A percentile compares a stretch with the other conserved stretches of the same genome.
These are phyloP conservation scores for Scaptomyza graminum DNA, from an alignment of 1,140 invertebrate genomes.

Conservation along the genomic window DNA sequence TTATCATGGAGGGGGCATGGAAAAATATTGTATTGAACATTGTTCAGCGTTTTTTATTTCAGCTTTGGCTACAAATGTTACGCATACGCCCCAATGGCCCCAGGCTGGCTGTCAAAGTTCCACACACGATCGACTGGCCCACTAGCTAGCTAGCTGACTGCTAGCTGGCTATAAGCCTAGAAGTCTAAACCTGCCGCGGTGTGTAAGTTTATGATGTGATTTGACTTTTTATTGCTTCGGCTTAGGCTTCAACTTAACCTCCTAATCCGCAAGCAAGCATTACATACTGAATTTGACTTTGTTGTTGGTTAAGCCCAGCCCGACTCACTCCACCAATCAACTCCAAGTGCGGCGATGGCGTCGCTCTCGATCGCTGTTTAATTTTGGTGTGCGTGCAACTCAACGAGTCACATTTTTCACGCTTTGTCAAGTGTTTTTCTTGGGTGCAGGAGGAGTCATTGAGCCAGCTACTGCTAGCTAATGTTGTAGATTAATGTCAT, in stretches of 20 bases:
- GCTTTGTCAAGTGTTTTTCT: slow-evolving; percentile 63
- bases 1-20: slow-evolving; percentile 60
- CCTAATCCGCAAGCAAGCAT: slow-evolving; percentile 49
- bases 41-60: slow-evolving; percentile 27
- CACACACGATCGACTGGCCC: slow-evolving; percentile 30
- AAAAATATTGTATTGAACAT: slow-evolving; percentile 54
- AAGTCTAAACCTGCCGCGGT: slow-evolving; percentile 42
- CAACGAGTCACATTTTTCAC: slow-evolving; percentile 62
- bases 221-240: slow-evolving; percentile 63
- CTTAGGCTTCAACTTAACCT: slow-evolving; percentile 63
- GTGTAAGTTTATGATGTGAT: slow-evolving; percentile 54
- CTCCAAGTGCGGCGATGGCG: slow-evolving; percentile 44
- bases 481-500: slow-evolving; percentile 78
- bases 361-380: slow-evolving; percentile 33
- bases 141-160: neutral
- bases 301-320: slow-evolving; percentile 16
- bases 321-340: slow-evolving; percentile 48
- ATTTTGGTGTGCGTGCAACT: slow-evolving; percentile 43
- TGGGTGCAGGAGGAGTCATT: slow-evolving; percentile 60
- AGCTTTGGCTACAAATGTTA: slow-evolving; percentile 49
- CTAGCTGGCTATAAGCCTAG: neutral
- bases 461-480: slow-evolving; percentile 34
- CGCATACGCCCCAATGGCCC: slow-evolving; percentile 74
- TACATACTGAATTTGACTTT: slow-evolving; percentile 12
- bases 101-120: slow-evolving; percentile 54